Evolutionary conservation across 2,797 vertebrate species (phyloP), one percentile per base, ranked within the genome.

Genomic region (Zenarchopterus dispar): DNA sequence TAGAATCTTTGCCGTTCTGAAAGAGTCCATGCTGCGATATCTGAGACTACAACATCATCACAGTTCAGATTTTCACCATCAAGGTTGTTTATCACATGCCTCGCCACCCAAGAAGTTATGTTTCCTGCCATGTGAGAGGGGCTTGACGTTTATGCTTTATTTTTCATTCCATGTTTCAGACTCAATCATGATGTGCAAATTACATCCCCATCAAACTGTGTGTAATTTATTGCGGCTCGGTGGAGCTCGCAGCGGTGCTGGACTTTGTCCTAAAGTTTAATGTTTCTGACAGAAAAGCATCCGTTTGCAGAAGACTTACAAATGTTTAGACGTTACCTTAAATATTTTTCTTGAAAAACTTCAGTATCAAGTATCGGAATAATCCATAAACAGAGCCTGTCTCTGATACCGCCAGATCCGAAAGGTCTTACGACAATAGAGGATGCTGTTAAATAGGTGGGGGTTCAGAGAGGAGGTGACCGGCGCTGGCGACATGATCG

Each of bases 51-150:
- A 83, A 57, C 84, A 83, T 77, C 73, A 73, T 76, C 76, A 0
- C n/a, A 46, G 77, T 71, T 80, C 49, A 60, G 50, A 78, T 82
- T 84, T 84, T 82, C 60, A 3, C 76, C 79, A 82, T 87, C 82
- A 78, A 67, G 63, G 69, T 75, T 88, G 86, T 90, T 90, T 87
- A 89, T 77, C 67, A 19, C 83, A 64, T 55, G 64, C 67, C 45
- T 1, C 44, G 82, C 89, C 89, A 90, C 88, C 87, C 88, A 89
- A 81, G 88, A 78, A 62, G 89, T 67, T 62, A 41, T 47, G 68
- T 56, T 79, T 84, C 79, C 73, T 74, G 68, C 81, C 83, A 57
- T 62, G 28, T 26, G 70, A 77, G 59, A 26, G 33, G 6, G 61
- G 70, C 55, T 75, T 81, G 86, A 84, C 84, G 54, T 88, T 73